These are phyloP conservation scores for Andrena trimmerana DNA, from an alignment of 2,888 invertebrate genomes.

Conservation along the genomic window DNA sequence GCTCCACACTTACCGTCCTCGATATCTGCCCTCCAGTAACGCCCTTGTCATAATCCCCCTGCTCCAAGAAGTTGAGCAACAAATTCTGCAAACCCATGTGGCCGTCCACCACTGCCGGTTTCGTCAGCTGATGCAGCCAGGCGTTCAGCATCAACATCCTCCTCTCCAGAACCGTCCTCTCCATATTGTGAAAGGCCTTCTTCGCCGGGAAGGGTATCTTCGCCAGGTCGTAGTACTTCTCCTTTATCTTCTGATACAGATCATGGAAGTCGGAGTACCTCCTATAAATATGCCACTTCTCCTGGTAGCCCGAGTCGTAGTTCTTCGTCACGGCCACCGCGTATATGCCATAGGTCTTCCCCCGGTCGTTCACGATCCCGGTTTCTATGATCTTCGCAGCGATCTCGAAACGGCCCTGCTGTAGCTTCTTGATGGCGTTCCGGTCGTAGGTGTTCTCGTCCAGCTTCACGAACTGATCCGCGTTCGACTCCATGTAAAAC, in stretches of 20 bases:
- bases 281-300: constrained; percentile 96
- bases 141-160: constrained; percentile 93
- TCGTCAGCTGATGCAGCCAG: constrained; percentile 91
- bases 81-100: constrained; percentile 89
- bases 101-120: constrained; percentile 87
- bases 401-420: constrained; percentile 82
- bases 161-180: constrained; percentile 92
- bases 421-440: constrained; percentile 82
- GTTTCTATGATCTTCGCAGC: constrained; percentile 82
- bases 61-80: constrained; percentile 89
- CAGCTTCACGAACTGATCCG: constrained; percentile 77
- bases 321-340: constrained; percentile 92
- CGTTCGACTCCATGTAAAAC: constrained; percentile 75
- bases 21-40: constrained; percentile 87
- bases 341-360: constrained; percentile 95
- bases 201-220: constrained; percentile 95
- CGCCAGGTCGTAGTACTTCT: constrained; percentile 92
- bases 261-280: constrained; percentile 98
- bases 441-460: constrained; percentile 79
- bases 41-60: constrained; percentile 90
- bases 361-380: constrained; percentile 93
- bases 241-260: constrained; percentile 92
- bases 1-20: constrained; percentile 85
- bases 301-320: constrained; percentile 89
- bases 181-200: constrained; percentile 97